Evolutionary conservation across 2,888 invertebrate species (phyloP), one percentile per base, ranked within the genome.

Genomic region (Himalopsyche tibetana): DNA sequence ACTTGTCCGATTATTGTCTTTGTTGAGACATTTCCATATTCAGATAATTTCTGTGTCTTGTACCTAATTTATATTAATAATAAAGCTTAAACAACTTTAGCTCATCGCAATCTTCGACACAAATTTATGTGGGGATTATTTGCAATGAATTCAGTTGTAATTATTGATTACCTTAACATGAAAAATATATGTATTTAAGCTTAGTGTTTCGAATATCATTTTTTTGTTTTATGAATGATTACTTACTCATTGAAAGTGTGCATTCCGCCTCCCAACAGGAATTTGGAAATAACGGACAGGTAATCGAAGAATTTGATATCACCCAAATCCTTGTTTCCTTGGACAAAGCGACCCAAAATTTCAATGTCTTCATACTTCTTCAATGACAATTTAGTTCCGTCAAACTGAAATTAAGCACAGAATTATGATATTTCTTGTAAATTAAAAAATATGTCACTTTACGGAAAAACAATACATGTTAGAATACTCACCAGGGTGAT

Each of bases 251-350:
- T 12, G 74, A 12, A 38, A 36, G 74, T 89, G n/a, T 89, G 88
- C 85, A 38, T 12, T 38, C 74, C 74, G 12, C 89, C 92, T 51
- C 92, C 89, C 38, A 93, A 91, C 1, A 93, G 90, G 86, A 92
- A 92, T 87, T 94, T 93, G 88, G 94, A 94, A 45, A 94, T 91
- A 80, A 90, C 91, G 86, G 94, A 93, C 90, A 94, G 94, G 87
- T 94, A 90, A 83, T 94, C 94, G 89, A 94, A 94, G 90, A 89
- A 92, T 85, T 91, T 90, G 86, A 90, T 91, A 90, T 94, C 92
- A 80, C 92, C 90, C 81, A 94, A 93, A 83, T 92, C 92, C 81
- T 92, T 91, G 86, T 92, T 92, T 82, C 92, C 91, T 90, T 93
- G 91, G 85, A 94, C 91, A 84, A 94, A 88, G 88, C 93, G 91